A percentile compares a stretch with the other conserved stretches of the same genome.
Conservation (phyloP, 2,888 invertebrate species). For the Tridacna gigas region DNA sequence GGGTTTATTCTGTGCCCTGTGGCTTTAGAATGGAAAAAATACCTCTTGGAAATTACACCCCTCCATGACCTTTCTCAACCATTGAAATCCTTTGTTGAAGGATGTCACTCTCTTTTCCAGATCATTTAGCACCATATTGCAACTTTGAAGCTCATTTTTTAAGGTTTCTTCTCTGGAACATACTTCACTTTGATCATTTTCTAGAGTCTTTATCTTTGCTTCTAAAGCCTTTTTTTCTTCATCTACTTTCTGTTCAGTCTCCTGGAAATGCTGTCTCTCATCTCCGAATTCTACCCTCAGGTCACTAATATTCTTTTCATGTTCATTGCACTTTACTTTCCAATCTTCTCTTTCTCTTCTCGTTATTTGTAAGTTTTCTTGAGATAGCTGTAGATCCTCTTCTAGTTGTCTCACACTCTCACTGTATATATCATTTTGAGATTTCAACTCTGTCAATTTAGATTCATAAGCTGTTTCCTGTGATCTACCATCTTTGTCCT, state of each 20-base stretch:
- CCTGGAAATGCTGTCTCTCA: slow-evolving; percentile 12
- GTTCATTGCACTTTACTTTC: not conserved
- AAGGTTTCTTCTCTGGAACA: slow-evolving; percentile 40
- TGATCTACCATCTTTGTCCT: slow-evolving; percentile 65
- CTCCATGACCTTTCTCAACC: slow-evolving; percentile 48
- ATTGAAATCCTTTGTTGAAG: slow-evolving; percentile 48
- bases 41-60: slow-evolving; percentile 50
- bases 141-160: slow-evolving; percentile 9
- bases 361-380: slow-evolving; percentile 52
- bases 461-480: slow-evolving; percentile 63
- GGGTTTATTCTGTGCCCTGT: too few species aligned
- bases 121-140: not conserved
- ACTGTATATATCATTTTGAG: slow-evolving; percentile 41
- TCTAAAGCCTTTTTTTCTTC: slow-evolving; percentile 40
- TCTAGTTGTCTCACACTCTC: slow-evolving; percentile 45
- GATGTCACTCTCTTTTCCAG: slow-evolving; percentile 52
- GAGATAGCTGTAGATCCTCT: slow-evolving; percentile 49
- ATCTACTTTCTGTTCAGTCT: slow-evolving; percentile 17
- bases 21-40: not conserved
- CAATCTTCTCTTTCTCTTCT: slow-evolving; percentile 37
- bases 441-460: slow-evolving; percentile 50
- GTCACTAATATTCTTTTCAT: slow-evolving; percentile 25
- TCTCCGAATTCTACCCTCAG: slow-evolving; percentile 39
- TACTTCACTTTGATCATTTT: slow-evolving; percentile 41
- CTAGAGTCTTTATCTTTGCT: slow-evolving; percentile 50